Evolutionary conservation across 2,113 vertebrate species (phyloP), one percentile per base, ranked within the genome.

Genomic region (Scartelaos histophorus): DNA sequence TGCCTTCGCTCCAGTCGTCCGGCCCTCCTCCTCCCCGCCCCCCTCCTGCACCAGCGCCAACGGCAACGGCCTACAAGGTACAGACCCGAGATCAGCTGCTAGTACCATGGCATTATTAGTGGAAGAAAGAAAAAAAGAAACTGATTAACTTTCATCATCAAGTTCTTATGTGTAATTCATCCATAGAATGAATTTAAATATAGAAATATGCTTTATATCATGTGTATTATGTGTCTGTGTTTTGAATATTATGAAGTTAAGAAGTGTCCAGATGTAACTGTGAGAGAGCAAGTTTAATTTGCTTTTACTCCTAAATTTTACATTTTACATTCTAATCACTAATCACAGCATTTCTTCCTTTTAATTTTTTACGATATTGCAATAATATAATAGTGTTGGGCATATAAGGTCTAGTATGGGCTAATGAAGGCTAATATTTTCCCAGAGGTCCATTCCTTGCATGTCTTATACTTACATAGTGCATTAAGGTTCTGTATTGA

Each of bases 31-130:
- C 25, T 99, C 98, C 57, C 97, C 98, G 10, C 97, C 97, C 46
- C 96, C 97, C 82, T 97, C 97, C 87, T 99, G 98, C 90, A 98
- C 95, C 95, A 97, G 95, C 93, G 94, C 95, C 94, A 98, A 98
- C 0, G 96, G 95, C 89, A 98, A 97, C 79, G 96, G 97, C 85
- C 96, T 98, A 90, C 97, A 98, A 98, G 97, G 98, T 99, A 92
- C 91, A 80, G 19, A 45, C 68, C 60, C 54, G 25, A 22, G 5
- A 51, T 7, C 45, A 49, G 25, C 67, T 29, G 38, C 7, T 0
- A 10, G 10, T 43, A 1, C 0, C 38, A 43, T 9, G 38, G n/a
- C 54, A n/a, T 56, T 7, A 22, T 56, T 17, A 71, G 15, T 56
- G 22, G 66, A 3, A 47, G 56, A 38, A 45, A 53, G 56, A 49